Percentiles rank a stretch among this genome's conserved stretches.
These are phyloP conservation scores for Zosterops lateralis DNA, from an alignment of 2,113 vertebrate genomes.

Conservation along the genomic window DNA sequence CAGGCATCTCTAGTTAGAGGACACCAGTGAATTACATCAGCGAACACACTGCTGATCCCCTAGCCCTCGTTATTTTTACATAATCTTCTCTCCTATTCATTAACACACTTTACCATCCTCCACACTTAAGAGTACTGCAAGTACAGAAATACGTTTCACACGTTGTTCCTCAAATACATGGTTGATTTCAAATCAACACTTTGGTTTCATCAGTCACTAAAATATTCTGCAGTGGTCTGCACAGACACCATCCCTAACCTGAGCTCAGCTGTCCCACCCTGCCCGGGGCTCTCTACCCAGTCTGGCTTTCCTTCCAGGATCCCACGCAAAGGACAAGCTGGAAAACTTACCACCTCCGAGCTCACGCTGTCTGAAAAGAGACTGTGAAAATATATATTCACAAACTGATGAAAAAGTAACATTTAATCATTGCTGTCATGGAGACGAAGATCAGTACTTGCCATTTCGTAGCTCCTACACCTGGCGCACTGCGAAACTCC, in stretches of 20 bases:
- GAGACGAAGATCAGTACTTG: slow-evolving; percentile 30
- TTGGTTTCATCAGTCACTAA: background rate
- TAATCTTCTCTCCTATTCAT: background rate
- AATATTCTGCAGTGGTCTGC: background rate
- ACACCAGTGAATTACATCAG: background rate
- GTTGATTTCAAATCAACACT: background rate
- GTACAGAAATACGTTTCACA: background rate
- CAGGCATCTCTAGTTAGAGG: background rate
- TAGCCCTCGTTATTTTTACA: fast-evolving
- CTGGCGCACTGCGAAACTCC: background rate
- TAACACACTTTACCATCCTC: background rate
- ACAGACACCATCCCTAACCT: background rate
- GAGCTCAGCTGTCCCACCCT: background rate
- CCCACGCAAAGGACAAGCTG: background rate
- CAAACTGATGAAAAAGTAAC: slow-evolving; percentile 31
- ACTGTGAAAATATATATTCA: background rate
- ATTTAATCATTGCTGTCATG: slow-evolving; percentile 43
- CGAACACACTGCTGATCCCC: background rate
- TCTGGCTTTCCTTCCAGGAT: background rate
- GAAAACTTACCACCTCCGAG: background rate
- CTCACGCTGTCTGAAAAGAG: background rate
- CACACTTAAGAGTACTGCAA: background rate
- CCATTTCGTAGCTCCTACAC: slow-evolving; percentile 16
- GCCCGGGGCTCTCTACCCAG: background rate
- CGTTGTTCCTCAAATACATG: background rate